Evolutionary conservation across 2,888 invertebrate genomes (phyloP), one percentile per base, ranked within the genome.

Genomic region (Blastobasis lacticolella): DNA sequence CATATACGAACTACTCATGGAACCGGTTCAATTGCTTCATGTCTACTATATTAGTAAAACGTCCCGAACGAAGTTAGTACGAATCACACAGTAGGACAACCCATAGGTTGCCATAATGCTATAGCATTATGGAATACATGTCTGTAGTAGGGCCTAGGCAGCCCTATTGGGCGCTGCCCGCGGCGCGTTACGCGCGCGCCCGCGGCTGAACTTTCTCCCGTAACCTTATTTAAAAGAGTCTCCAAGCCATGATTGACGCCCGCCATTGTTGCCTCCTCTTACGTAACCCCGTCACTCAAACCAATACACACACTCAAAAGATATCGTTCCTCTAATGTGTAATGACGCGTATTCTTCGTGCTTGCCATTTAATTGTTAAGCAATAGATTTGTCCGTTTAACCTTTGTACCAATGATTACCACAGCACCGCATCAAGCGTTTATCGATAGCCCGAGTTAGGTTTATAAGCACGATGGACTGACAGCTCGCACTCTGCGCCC

Each of bases 211-310:
- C 86, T 87, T 86, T 87, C 87, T 82, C 84, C 78, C 73, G 65
- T 82, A 75, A 71, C 80, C 80, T 84, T 83, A 84, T 86, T 86
- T 81, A 81, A 85, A 85, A 82, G 67, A 81, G 84, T 86, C 87
- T 85, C 86, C 83, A 81, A 81, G 61, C 63, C 74, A 59, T 81
- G 84, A 83, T 84, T 79, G 84, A 86, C 80, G 73, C 66, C 57
- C 57, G 60, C 79, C 61, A 86, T 88, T 88, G 86, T 88, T 78
- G 70, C 66, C 71, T 67, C 69, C 60, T 59, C 60, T 88, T 83
- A 82, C 73, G 73, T 81, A 85, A 87, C 70, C 64, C 83, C 74
- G 81, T 86, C 86, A 82, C 72, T 86, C 84, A 81, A 68, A 72
- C 57, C 56, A 63, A 59, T 23, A 23, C 23, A 72, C 69, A 75